Evolutionary conservation across 2,797 vertebrate species (phyloP).

Genomic region (Chiroxiphia lanceolata): DNA sequence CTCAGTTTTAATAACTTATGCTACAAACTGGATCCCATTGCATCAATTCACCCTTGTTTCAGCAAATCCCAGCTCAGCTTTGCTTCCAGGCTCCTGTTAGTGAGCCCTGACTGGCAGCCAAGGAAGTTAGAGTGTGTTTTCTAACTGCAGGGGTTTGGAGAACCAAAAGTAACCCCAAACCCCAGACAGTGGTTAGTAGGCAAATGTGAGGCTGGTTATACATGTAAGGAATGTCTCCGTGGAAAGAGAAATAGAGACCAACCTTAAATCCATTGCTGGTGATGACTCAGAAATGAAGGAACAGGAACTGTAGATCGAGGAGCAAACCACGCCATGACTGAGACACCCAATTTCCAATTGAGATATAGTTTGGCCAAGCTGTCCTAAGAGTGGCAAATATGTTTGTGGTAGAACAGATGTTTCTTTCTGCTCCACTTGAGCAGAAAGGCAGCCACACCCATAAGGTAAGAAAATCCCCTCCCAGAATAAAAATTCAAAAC

Average conservation of each 20-base stretch:
- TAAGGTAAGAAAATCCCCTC: not conserved
- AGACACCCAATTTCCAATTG: not conserved
- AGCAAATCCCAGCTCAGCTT: not conserved
- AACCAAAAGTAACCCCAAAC: not conserved
- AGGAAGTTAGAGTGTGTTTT: not conserved
- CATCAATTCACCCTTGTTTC: not conserved
- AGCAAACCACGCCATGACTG: not conserved
- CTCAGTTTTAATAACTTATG: not conserved
- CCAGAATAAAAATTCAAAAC: not conserved
- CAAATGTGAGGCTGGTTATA: not conserved
- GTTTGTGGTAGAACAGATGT: not conserved
- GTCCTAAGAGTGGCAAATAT: not conserved
- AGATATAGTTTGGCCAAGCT: not conserved
- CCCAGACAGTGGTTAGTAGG: not conserved
- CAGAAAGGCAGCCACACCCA: not conserved
- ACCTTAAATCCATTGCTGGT: not conserved
- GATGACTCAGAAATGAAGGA: not conserved
- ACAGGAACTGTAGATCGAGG: not conserved
- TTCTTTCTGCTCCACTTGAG: not conserved
- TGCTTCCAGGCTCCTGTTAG: not conserved
- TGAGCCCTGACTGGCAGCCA: not conserved
- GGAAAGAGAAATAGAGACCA: not conserved
- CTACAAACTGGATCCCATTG: not conserved
- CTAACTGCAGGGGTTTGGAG: not conserved
- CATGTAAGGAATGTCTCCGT: not conserved